A percentile compares a stretch with the other conserved stretches of the same genome.
Evolutionary conservation across 2,888 invertebrate genomes (phyloP).

Genomic region (Odontocerum albicorne): DNA sequence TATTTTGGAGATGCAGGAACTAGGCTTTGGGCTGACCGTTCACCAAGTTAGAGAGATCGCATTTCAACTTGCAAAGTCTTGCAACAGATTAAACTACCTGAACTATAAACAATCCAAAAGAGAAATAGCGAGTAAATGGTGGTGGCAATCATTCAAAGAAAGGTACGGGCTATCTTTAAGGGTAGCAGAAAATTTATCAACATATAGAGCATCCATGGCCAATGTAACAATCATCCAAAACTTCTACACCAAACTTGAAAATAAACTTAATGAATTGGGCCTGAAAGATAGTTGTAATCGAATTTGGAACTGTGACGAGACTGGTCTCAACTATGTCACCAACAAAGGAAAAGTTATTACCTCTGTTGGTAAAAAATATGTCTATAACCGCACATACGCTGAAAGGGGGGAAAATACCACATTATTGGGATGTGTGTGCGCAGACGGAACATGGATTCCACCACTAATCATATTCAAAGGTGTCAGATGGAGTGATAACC

Average conservation of each 20-base stretch:
- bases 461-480: conserved; percentile 35
- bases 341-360: conserved; percentile 36
- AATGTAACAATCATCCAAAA: conserved; percentile 25
- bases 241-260: conserved; percentile 31
- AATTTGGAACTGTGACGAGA: conserved; percentile 37
- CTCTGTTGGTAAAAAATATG: conserved; percentile 35
- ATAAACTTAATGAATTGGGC: conserved; percentile 13
- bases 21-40: conserved; percentile 16
- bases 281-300: conserved; percentile 27
- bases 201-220: conserved; percentile 27
- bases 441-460: conserved; percentile 8
- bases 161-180: conserved; percentile 31
- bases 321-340: conserved; percentile 35
- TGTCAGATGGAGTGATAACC: conserved; percentile 29
- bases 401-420: conserved; percentile 36
- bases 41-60: conserved; percentile 25
- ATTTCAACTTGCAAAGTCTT: conserved; percentile 25
- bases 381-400: conserved; percentile 35
- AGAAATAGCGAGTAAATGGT: conserved; percentile 31
- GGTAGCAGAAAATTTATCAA: conserved; percentile 24
- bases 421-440: conserved; percentile 32
- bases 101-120: conserved; percentile 23
- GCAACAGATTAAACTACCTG: conserved; percentile 17
- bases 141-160: conserved; percentile 15
- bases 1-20: conserved; percentile 18